Conservation (phyloP, 2,113 vertebrate species). For the Sialia sialis region DNA sequence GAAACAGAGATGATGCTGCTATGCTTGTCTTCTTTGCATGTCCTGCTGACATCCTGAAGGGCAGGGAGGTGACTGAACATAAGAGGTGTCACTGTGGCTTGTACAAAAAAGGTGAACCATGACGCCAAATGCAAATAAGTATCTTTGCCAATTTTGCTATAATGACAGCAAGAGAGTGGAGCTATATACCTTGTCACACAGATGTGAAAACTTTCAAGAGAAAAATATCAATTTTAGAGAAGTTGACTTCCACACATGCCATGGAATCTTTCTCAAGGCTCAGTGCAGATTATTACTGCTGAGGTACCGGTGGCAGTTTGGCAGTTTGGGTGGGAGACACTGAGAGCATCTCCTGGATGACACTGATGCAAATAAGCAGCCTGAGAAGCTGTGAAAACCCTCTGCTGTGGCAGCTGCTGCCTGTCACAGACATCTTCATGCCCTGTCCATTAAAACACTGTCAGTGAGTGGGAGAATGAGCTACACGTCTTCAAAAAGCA, state of each 20-base stretch:
- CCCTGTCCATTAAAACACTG: background rate
- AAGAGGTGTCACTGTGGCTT: background rate
- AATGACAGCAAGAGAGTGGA: background rate
- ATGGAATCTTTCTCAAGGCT: background rate
- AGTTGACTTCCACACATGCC: background rate
- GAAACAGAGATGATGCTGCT: background rate
- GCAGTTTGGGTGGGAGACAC: background rate
- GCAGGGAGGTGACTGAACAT: background rate
- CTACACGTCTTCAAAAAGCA: background rate
- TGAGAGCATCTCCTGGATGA: background rate
- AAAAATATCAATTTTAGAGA: background rate
- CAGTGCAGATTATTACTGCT: background rate
- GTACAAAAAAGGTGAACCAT: background rate
- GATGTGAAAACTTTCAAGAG: background rate
- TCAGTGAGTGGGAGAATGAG: accelerated
- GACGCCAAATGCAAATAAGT: background rate
- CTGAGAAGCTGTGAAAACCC: background rate
- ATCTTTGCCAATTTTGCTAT: background rate
- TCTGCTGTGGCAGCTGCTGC: background rate
- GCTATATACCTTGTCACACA: background rate
- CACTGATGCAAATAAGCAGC: background rate
- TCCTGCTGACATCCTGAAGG: background rate
- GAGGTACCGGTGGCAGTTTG: background rate
- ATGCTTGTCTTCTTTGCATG: background rate
- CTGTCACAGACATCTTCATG: background rate